Percentiles rank a stretch among this genome's conserved stretches.
These are phyloP conservation scores for Botia almorhae DNA, from an alignment of 2,797 vertebrate species.

Conservation along the genomic window DNA sequence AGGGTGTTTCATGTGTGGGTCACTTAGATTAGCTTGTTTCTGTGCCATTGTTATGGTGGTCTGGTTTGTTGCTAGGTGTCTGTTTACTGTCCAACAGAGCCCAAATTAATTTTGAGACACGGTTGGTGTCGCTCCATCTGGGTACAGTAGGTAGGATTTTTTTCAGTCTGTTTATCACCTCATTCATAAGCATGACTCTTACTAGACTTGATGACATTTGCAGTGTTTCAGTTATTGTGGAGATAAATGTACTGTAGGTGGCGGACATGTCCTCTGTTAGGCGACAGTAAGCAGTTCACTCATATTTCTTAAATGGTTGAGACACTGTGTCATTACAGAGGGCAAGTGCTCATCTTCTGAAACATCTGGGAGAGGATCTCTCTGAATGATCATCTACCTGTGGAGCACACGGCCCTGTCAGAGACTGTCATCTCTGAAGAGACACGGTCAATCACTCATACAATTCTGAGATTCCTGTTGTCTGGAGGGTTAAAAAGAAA, in stretches of 20 bases:
- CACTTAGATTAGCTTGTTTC: too few relatives aligned
- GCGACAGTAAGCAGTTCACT: constrained; percentile 1
- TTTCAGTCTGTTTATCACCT: too few relatives aligned
- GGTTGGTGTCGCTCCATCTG: too few relatives aligned
- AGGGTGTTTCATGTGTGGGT: too few relatives aligned
- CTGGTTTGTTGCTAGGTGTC: too few relatives aligned
- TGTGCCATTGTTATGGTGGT: too few relatives aligned
- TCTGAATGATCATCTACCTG: constrained; percentile 57
- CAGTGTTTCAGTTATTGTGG: background rate
- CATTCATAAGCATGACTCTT: too few relatives aligned
- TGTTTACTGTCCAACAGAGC: too few relatives aligned
- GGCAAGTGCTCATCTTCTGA: constrained; percentile 49
- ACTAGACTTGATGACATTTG: background rate
- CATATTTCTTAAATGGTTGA: constrained; percentile 5
- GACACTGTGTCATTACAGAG: background rate
- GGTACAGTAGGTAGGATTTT: too few relatives aligned
- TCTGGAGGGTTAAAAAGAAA: background rate
- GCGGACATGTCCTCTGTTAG: constrained; percentile 11
- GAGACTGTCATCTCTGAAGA: constrained; percentile 49
- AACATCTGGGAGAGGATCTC: constrained; percentile 62
- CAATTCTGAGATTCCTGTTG: background rate
- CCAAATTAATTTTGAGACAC: too few relatives aligned
- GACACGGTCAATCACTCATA: background rate
- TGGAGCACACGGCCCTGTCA: constrained; percentile 55
- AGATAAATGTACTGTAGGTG: too few relatives aligned